phyloP scores from a whole-genome alignment of 1,140 invertebrate genomes.

The Microvelia longipes region DNA sequence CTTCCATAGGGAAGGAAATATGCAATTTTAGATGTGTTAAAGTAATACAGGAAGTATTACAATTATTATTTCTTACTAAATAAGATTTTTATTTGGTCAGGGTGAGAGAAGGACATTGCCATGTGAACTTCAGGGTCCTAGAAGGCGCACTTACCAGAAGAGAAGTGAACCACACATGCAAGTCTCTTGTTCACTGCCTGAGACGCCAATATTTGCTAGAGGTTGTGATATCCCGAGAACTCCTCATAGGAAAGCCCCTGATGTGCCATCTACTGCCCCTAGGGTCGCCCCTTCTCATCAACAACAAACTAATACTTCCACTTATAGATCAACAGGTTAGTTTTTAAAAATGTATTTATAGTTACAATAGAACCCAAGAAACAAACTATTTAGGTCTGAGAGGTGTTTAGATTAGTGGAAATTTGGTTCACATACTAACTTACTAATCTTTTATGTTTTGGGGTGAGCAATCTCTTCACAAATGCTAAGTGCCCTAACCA shows the following conservation, averaged over 20 bases:
- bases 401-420: no score
- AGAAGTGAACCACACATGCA: conserved; percentile 18
- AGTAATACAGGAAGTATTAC: no score
- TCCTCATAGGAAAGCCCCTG: conserved; percentile 24
- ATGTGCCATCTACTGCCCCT: conserved; percentile 17
- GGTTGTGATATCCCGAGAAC: conserved; percentile 32
- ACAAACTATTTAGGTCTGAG: no score
- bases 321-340: conserved; percentile 8
- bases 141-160: conserved; percentile 36
- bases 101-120: conserved; percentile 49
- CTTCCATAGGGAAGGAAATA: no score
- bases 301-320: neutral
- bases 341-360: neutral
- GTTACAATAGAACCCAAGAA: no score
- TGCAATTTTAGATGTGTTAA: no score
- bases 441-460: no score
- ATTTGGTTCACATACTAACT: no score
- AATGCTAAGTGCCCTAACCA: no score
- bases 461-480: no score
- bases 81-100: no score
- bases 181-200: conserved; percentile 62
- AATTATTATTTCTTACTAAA: no score
- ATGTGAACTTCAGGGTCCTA: conserved; percentile 42
- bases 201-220: conserved; percentile 65
- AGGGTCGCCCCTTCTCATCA: conserved; percentile 3